Base-by-base conservation (phyloP, 2,113 vertebrate species). In the Tringa solitaria region DNA sequence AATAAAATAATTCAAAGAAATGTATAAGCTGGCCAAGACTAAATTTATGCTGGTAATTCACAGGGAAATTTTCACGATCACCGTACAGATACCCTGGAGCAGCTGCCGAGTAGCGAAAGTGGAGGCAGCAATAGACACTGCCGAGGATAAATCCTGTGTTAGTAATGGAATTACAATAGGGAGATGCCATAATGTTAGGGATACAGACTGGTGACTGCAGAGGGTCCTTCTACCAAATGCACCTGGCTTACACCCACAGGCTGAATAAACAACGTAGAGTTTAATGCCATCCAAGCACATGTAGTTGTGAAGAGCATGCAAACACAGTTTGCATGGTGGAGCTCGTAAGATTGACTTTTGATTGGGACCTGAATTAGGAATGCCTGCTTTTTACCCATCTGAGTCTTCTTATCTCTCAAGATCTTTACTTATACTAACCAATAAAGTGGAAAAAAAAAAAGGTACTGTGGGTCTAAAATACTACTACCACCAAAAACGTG, bases 1-100 rank as follows among this genome's bases (percentile, higher is more conserved):
- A 95, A 95, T 94, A 33, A 81, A 95, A 94, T 87, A 23, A 70
- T 73, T 94, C 77, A 56, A 78, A 84, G 61, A 80, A 67, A 87
- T 27, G 4, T 57, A 26, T 72, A 65, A 87, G 0, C 21, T 93
- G 53, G 22, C 24, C 61, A 79, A 78, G 45, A 76, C 43, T 61
- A 87, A 91, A 89, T 89, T 51, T 72, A 51, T 63, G 46, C n/a
- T 68, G 50, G 50, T 90, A 70, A 79, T 78, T 87, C 80, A 65
- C 28, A 84, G 65, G 59, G 57, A 35, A 68, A 24, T 82, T 94
- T 84, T 45, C 33, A 56, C 0, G 0, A n/a, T 79, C 50, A 41
- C 46, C 22, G 33, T 3, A 32, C 73, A 72, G 65, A 57, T 48
- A 14, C 60, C 57, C 24, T 76, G 69, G 53, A 91, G 64, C 43